Base-by-base conservation (phyloP, 2,888 invertebrate genomes). In the Brachyopa scutellaris region DNA sequence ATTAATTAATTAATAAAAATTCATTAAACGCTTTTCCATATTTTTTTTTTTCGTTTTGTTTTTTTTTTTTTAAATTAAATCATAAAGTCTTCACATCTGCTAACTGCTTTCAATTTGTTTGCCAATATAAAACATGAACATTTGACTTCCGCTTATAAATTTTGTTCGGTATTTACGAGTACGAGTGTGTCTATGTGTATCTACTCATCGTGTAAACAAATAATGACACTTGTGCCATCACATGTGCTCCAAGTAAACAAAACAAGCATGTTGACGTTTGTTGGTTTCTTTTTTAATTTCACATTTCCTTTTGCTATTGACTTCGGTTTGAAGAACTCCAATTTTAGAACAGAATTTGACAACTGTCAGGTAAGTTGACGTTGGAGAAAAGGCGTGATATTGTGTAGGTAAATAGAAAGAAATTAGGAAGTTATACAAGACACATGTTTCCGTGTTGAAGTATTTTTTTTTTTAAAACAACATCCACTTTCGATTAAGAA, bases 1-100 rank as follows among this genome's bases (percentile, higher is more conserved):
- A 61, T 61, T 33, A 61, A 61, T 45, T 61, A 61, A 40, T 6
- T 40, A 15, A 61, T 45, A 13, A 38, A 15, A 40, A 40, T 8
- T 21, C 13, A 21, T n/a, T n/a, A n/a, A n/a, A n/a, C n/a, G n/a
- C n/a, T n/a, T n/a, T n/a, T n/a, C n/a, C n/a, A n/a, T n/a, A n/a
- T n/a, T n/a, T n/a, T n/a, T n/a, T n/a, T n/a, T n/a, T n/a, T n/a
- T n/a, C n/a, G n/a, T n/a, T n/a, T n/a, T n/a, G n/a, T 19, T 7
- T 15, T 8, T 31, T 51, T 17, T 31, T 31, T 31, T 4, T 31
- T 51, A 31, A 31, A 33, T 53, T 19, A 19, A 8, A 19, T 31
- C 31, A 19, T n/a, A n/a, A 17, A 33, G 7, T 2, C 17, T 4
- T n/a, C n/a, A n/a, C n/a, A n/a, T n/a, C n/a, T n/a, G n/a, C n/a